phyloP scores from a whole-genome alignment of 2,797 vertebrate genomes.

The Limosa lapponica region DNA sequence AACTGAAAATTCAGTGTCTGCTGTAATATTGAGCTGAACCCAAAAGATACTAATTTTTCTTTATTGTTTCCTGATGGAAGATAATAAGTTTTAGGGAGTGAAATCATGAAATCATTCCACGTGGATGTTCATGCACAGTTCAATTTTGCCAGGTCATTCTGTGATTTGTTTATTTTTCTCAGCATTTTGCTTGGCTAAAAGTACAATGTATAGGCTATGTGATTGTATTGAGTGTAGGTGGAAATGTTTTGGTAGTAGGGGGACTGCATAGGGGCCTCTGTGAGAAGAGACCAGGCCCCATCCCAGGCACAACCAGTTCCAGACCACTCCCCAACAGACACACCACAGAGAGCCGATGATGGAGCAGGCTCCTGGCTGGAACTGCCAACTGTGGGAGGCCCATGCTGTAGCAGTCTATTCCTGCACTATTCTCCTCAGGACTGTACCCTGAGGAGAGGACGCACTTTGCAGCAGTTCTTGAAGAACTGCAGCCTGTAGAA shows the following conservation, averaged over 20 bases:
- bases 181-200: background rate
- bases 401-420: too few species aligned
- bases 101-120: background rate
- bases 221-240: background rate
- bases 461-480: too few species aligned
- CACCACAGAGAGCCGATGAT: too few species aligned
- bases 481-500: too few species aligned
- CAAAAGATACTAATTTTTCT: background rate
- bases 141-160: background rate
- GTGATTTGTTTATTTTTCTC: background rate
- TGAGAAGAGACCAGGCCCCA: background rate
- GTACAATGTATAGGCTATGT: background rate
- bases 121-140: background rate
- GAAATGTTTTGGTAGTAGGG: background rate
- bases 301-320: background rate
- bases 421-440: too few species aligned
- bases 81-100: background rate
- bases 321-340: too few species aligned
- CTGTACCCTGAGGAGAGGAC: too few species aligned
- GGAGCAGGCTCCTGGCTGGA: too few species aligned
- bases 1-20: background rate
- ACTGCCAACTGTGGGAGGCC: too few species aligned
- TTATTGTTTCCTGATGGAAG: background rate
- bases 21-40: background rate
- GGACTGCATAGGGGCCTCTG: accelerated